Conservation (phyloP, 2,888 invertebrate species). For the Leptura quadrifasciata region DNA sequence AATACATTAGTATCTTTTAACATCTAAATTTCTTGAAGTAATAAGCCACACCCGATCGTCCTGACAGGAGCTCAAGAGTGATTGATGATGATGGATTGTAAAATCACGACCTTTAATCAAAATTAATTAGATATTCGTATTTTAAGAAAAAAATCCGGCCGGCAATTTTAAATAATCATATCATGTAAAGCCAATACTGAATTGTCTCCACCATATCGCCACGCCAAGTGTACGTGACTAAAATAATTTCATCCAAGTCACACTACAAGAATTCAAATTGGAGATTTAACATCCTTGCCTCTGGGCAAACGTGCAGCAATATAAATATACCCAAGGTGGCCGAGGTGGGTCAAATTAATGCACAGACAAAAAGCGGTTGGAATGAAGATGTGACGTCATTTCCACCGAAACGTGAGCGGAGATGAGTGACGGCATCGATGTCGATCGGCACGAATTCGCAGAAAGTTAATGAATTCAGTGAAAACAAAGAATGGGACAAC, state of each 20-base stretch:
- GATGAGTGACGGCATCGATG: slow-evolving; percentile 20
- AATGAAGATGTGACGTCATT: slow-evolving; percentile 22
- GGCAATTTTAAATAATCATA: neutral
- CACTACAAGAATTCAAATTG: slow-evolving; percentile 38
- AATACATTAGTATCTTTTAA: neutral
- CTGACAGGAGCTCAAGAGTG: slow-evolving; percentile 1
- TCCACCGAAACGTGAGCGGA: neutral
- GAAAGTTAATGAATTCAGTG: slow-evolving; percentile 16
- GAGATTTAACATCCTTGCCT: slow-evolving; percentile 52
- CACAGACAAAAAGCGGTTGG: slow-evolving; percentile 23
- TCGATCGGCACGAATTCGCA: slow-evolving; percentile 18
- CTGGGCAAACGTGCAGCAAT: slow-evolving; percentile 41
- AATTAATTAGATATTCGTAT: neutral
- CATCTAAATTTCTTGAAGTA: neutral
- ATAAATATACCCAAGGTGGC: slow-evolving; percentile 20
- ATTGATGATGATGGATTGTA: neutral
- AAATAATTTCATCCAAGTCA: slow-evolving; percentile 13
- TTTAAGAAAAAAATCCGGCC: neutral
- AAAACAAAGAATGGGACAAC: slow-evolving; percentile 9
- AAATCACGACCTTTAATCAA: neutral
- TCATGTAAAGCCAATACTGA: neutral
- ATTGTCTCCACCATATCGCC: neutral
- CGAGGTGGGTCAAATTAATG: slow-evolving; percentile 26
- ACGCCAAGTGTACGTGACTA: neutral
- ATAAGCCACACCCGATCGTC: neutral